Percentiles rank a stretch among this genome's conserved stretches.
Evolutionary conservation across 2,797 vertebrate genomes (phyloP).

Genomic region (Dryobates pubescens): DNA sequence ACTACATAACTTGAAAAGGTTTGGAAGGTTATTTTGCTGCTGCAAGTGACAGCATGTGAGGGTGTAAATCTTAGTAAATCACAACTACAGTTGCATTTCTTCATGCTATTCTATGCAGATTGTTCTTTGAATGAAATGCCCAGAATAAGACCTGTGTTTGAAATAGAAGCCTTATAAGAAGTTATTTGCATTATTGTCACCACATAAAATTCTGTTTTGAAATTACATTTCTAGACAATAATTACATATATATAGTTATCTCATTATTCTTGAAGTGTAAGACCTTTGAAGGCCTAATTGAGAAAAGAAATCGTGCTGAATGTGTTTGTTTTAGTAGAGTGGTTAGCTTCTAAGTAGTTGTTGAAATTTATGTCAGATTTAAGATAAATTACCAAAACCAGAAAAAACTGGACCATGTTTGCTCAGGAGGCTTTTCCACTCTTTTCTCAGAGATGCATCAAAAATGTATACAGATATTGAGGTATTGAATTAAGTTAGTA

Average conservation of each 20-base stretch:
- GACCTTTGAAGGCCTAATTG: neutral
- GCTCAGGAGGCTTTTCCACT: neutral
- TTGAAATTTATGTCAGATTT: neutral
- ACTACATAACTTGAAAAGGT: neutral
- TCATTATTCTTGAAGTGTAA: neutral
- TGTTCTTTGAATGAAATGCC: neutral
- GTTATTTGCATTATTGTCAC: neutral
- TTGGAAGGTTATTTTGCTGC: neutral
- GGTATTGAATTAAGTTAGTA: neutral
- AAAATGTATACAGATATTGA: neutral
- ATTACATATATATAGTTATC: neutral
- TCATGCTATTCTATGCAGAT: neutral
- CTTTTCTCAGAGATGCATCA: neutral
- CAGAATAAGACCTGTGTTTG: neutral
- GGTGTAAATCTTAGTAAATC: neutral
- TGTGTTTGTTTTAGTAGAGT: neutral
- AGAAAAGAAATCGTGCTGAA: neutral
- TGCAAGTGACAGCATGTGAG: neutral
- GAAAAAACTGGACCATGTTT: neutral
- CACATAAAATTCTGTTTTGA: neutral
- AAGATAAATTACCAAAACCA: neutral
- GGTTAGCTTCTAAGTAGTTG: neutral
- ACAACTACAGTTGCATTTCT: neutral
- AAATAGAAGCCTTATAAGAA: neutral
- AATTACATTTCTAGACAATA: neutral